Evolutionary conservation across 2,797 vertebrate species (phyloP), one percentile per base, ranked within the genome.

Genomic region (Centropyge bicolor): DNA sequence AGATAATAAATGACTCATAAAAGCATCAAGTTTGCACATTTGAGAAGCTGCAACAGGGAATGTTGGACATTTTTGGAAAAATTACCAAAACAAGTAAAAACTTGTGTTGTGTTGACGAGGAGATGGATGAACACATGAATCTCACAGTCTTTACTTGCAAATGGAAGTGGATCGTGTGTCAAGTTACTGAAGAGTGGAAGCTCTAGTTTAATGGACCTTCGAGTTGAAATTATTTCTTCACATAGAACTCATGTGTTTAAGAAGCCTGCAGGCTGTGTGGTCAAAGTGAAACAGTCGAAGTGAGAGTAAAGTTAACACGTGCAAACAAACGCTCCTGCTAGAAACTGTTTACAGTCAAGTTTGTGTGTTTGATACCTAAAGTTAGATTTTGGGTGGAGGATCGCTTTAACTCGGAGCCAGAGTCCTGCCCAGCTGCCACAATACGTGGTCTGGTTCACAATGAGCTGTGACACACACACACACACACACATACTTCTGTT

Each of bases 361-460:
- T 43, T 67, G 7, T 49, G 38, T 54, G 70, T 71, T 48, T 19
- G 46, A 74, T n/a, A 6, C 27, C 49, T 46, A 3, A 78, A 70
- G 76, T 75, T 48, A 24, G 65, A 3, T 20, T 64, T 55, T 52
- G 51, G 20, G 14, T 27, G 35, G 51, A 62, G 60, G 60, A 66
- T 67, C 19, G 1, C 45, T 78, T 70, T 13, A 65, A 40, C 59
- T 36, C 41, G 2, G 57, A 76, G 68, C 0, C 0, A 40, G 19
- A 78, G 74, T 70, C 54, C 64, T 56, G 27, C 31, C 35, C 83
- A 74, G 80, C 83, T 86, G 90, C 88, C 52, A 0, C 71, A 38
- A 66, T 22, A 82, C 82, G 66, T 79, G 83, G 63, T 78, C 14
- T 5, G 85, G 22, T 72, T 88, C 76, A 64, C 87, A 82, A 82